Base-by-base conservation (phyloP, 37 sponge, comb jelly and placozoan genomes). In the Aplysina aerophoba region DNA sequence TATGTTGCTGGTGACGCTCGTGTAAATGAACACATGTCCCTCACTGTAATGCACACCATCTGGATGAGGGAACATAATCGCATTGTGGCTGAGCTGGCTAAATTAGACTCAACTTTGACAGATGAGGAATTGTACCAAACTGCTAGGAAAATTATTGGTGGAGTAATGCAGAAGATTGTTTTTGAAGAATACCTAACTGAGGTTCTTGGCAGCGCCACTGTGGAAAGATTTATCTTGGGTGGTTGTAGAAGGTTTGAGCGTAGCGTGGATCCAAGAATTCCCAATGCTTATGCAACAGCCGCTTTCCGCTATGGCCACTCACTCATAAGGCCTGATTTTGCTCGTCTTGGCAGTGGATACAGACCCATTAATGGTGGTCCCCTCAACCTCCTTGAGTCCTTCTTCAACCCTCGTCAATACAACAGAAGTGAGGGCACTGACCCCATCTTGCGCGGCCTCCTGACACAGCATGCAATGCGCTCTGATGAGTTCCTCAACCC, bases 61-160 rank as follows among this genome's bases (percentile, higher is more conserved):
- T 99, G 92, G 91, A 55, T 99, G 41, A 54, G 99, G 62, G 96
- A 99, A 59, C 99, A 99, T 90, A 99, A 99, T 74, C 75, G 97
- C 61, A 90, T 94, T 67, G 99, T 94, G 55, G 50, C 58, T 12
- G 53, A 41, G 37, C 84, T 99, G 61, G 81, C 73, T 0, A 39
- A 34, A 24, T 50, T 99, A 58, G 95, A 96, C 80, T 94, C 94
- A 0, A 54, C 37, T 38, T 95, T 94, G 98, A 82, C 61, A 8
- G 96, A 98, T 79, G 99, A 98, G 40, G 83, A 88, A n/a, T 56
- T 96, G 15, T 98, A 81, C 79, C 93, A 96, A 81, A 92, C 84
- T 22, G 91, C 94, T 40, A 87, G 99, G 75, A 90, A 80, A 38
- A 96, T 98, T 2, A 93, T 98, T 35, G 93, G 92, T 37, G 99